Evolutionary conservation across 2,888 invertebrate species (phyloP).

Genomic region (Sphinx pinastri): DNA sequence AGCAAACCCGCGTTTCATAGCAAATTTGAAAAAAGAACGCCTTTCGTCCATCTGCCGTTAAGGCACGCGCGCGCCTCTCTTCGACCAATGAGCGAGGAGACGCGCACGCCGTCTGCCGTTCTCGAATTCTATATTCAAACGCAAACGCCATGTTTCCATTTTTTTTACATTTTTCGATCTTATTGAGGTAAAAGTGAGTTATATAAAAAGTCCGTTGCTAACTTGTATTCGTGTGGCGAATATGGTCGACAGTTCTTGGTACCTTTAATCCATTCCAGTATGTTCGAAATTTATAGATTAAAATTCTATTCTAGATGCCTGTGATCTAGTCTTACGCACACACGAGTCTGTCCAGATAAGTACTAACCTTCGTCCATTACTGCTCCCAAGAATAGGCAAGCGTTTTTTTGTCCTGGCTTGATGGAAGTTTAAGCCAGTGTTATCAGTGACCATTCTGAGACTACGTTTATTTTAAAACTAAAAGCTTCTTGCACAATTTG

Average conservation of each 20-base stretch:
- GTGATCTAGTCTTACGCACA: no score
- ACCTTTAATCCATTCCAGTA: no score
- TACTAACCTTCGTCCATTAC: no score
- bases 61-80: slow-evolving; percentile 56
- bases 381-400: no score
- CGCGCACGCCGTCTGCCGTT: slow-evolving; percentile 22
- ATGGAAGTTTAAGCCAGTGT: no score
- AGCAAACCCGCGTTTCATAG: slow-evolving; percentile 27
- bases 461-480: no score
- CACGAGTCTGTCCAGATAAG: no score
- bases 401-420: no score
- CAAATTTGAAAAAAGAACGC: neutral
- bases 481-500: no score
- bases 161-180: slow-evolving; percentile 20
- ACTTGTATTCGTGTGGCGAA: neutral
- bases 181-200: slow-evolving; percentile 1
- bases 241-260: neutral
- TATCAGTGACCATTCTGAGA: no score
- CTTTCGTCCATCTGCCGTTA: slow-evolving; percentile 41
- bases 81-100: slow-evolving; percentile 38
- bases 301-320: no score
- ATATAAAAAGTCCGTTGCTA: neutral
- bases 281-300: no score
- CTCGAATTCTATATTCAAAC: slow-evolving; percentile 29
- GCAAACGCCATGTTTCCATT: slow-evolving; percentile 26